Percentiles rank a stretch among this genome's conserved stretches.
Conservation (phyloP, 2,888 invertebrate genomes). For the Frankliniella fusca region DNA sequence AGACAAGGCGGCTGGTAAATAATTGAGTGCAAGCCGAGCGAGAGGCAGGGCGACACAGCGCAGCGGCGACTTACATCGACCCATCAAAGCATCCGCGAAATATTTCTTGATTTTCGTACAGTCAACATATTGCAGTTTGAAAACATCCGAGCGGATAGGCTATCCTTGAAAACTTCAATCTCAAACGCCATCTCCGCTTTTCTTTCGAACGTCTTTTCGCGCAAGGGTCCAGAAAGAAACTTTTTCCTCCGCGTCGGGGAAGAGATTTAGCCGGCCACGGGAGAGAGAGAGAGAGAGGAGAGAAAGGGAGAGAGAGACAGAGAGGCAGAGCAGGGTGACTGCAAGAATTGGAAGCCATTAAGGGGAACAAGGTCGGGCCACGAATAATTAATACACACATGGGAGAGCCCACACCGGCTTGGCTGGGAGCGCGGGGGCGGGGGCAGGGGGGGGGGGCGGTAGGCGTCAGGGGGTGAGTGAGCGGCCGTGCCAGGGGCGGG, state of each 20-base stretch:
- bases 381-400: slow-evolving; percentile 26
- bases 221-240: background rate
- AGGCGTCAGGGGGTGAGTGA: background rate
- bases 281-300: background rate
- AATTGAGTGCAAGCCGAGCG: background rate
- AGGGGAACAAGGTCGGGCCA: slow-evolving; percentile 13
- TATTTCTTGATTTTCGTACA: no score
- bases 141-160: no score
- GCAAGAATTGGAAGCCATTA: slow-evolving; percentile 25
- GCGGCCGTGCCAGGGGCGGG: background rate
- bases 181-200: background rate
- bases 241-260: no score
- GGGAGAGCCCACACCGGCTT: slow-evolving; percentile 18
- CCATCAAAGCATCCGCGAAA: no score
- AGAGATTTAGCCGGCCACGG: background rate
- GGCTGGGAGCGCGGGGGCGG: background rate
- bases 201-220: background rate
- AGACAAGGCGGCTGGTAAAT: background rate
- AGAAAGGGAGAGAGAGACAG: background rate
- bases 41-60: no score
- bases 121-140: no score
- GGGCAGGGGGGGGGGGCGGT: background rate
- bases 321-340: background rate
- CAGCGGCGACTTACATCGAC: no score
- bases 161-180: background rate